Evolutionary conservation across 2,797 vertebrate species (phyloP).

Genomic region (Falco rusticolus): DNA sequence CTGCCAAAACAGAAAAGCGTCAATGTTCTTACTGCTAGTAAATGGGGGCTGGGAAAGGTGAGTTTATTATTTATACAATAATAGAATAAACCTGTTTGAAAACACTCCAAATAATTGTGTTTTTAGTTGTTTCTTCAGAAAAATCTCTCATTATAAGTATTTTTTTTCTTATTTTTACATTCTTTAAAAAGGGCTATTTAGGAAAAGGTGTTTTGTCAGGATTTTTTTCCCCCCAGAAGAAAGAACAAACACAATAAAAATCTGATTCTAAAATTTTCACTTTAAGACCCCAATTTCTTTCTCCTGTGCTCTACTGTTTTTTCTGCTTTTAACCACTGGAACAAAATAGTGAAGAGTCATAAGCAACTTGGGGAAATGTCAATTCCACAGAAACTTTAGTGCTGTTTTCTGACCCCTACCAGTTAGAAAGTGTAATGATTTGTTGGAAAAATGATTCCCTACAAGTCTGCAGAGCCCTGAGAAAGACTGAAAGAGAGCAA

Average conservation of each 20-base stretch:
- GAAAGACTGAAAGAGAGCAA: not conserved
- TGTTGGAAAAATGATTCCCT: not conserved
- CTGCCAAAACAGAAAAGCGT: slow-evolving; percentile 30
- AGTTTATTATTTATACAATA: slow-evolving; percentile 31
- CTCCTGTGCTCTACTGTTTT: not conserved
- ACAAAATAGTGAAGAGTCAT: not conserved
- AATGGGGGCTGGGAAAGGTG: not conserved
- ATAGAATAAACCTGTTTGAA: not conserved
- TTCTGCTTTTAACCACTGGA: not conserved
- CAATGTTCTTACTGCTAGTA: not conserved
- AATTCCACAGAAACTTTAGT: not conserved
- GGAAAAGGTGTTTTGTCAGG: not conserved
- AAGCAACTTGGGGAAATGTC: not conserved
- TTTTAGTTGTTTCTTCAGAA: not conserved
- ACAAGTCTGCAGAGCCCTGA: not conserved
- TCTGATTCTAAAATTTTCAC: not conserved
- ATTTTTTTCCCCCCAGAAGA: not conserved
- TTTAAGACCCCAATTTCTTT: not conserved
- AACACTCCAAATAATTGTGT: not conserved
- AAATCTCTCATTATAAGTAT: not conserved
- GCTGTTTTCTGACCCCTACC: not conserved
- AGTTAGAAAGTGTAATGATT: not conserved
- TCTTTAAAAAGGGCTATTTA: not conserved
- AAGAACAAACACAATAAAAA: not conserved
- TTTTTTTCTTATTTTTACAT: not conserved